A percentile compares a stretch with the other conserved stretches of the same genome.
Evolutionary conservation across 2,113 vertebrate genomes (phyloP).

Genomic region (Bucco capensis): DNA sequence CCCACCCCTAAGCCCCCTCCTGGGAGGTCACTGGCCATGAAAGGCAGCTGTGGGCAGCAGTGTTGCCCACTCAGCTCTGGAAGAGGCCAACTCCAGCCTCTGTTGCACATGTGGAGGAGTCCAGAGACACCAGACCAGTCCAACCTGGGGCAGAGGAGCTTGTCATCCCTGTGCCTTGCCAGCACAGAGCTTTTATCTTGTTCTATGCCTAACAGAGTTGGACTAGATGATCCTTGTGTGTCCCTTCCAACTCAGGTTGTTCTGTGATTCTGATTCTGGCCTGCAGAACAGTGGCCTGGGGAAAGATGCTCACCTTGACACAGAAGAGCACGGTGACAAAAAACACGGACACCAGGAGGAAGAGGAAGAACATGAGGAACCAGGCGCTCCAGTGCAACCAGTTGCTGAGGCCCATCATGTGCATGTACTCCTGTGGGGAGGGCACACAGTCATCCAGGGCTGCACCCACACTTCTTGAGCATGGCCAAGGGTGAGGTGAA

Average conservation of each 20-base stretch:
- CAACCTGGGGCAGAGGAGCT: not conserved
- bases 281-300: not conserved
- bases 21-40: not conserved
- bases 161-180: not conserved
- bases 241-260: no score
- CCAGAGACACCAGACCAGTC: not conserved
- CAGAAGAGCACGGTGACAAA: constrained; percentile 92
- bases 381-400: constrained; percentile 96
- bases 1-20: not conserved
- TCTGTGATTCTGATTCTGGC: no score
- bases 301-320: constrained; percentile 78
- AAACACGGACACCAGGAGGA: constrained; percentile 85
- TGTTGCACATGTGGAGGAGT: accelerated
- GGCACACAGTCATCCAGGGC: accelerated
- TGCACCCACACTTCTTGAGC: accelerated
- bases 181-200: not conserved
- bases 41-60: not conserved
- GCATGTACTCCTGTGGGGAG: constrained; percentile 91
- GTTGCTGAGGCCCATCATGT: constrained; percentile 97
- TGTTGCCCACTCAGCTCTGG: not conserved
- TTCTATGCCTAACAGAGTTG: no score
- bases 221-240: no score
- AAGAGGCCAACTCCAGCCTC: not conserved
- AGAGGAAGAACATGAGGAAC: constrained; percentile 94
- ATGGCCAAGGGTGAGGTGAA: accelerated